Base-by-base conservation (phyloP, 2,797 vertebrate genomes). In the Hemitrygon akajei region DNA sequence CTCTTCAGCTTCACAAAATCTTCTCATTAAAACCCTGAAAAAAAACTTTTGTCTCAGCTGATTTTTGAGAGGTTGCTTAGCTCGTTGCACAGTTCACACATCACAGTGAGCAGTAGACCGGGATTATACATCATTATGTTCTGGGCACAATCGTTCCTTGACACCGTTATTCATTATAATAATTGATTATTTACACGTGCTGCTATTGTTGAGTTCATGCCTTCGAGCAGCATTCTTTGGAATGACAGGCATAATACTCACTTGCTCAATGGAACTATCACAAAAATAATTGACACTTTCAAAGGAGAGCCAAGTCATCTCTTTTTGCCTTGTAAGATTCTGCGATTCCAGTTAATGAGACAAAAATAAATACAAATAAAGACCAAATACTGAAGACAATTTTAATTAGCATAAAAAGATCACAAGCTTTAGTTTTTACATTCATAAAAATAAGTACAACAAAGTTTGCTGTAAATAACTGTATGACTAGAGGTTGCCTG, bases 361-460 rank as follows among this genome's bases (percentile, higher is more conserved):
- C n/a, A 89, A 2, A 16, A 69, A 89, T 66, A 66, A 69, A 22
- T 2, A 89, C n/a, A 63, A 69, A 37, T 66, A 58, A 60, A 89
- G n/a, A 37, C 86, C 60, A 22, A 89, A 69, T 89, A 89, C n/a
- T 69, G 18, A 89, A 63, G n/a, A 20, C 63, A 18, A 66, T 89
- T 89, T 89, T 89, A 89, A 37, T 89, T 89, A 69, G 60, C 86
- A 69, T 89, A 66, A 86, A 86, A 86, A 89, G 63, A 7, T 34
- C 66, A 87, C 60, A 11, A 84, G 30, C 34, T 69, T 89, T 20
- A 34, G 18, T 89, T 89, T 89, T 7, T n/a, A 89, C 86, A 69
- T 18, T n/a, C 58, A 69, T 5, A 66, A 34, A 34, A 89, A 69
- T 89, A 14, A 89, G 60, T 18, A 89, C 58, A 34, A 34, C 16